A percentile compares a stretch with the other conserved stretches of the same genome.
These are phyloP conservation scores for Rhingia rostrata DNA, from an alignment of 2,888 invertebrate species.

Conservation along the genomic window DNA sequence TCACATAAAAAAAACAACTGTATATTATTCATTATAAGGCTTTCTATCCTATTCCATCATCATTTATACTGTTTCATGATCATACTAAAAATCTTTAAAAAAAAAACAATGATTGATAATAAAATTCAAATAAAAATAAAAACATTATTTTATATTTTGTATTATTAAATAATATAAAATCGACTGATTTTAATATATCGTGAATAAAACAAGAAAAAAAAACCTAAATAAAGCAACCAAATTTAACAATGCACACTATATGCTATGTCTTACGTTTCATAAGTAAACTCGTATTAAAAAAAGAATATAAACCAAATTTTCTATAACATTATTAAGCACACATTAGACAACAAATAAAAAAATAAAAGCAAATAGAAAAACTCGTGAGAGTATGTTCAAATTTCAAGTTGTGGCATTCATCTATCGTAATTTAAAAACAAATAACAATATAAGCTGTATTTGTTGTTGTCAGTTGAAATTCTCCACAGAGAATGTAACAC, in stretches of 20 bases:
- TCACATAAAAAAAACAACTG: constrained; percentile 28
- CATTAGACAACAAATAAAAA: not conserved
- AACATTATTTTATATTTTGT: constrained; percentile 70
- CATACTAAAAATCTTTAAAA: constrained; percentile 32
- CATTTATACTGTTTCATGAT: constrained; percentile 23
- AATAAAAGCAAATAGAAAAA: constrained; percentile 5
- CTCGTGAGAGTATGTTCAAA: constrained; percentile 28
- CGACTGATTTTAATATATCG: constrained; percentile 72
- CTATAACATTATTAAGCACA: constrained; percentile 36
- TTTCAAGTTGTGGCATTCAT: constrained; percentile 34
- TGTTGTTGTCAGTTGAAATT: constrained; percentile 35
- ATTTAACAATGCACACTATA: constrained; percentile 39
- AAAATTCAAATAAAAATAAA: constrained; percentile 35
- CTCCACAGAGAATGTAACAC: constrained; percentile 8
- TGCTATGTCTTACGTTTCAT: constrained; percentile 44
- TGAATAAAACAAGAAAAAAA: constrained; percentile 38
- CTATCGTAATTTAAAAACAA: constrained; percentile 15
- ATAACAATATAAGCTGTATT: constrained; percentile 24
- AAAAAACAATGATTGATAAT: constrained; percentile 1
- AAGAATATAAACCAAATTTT: constrained; percentile 29
- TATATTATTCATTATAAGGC: constrained; percentile 52
- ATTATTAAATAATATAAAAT: constrained; percentile 74
- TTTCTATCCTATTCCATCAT: constrained; percentile 46
- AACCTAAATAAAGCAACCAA: constrained; percentile 15
- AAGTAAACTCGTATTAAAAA: constrained; percentile 36